Percentiles rank a stretch among this genome's conserved stretches.
These are phyloP conservation scores for Actenoides lindsayi DNA, from an alignment of 2,113 vertebrate genomes.

Conservation along the genomic window DNA sequence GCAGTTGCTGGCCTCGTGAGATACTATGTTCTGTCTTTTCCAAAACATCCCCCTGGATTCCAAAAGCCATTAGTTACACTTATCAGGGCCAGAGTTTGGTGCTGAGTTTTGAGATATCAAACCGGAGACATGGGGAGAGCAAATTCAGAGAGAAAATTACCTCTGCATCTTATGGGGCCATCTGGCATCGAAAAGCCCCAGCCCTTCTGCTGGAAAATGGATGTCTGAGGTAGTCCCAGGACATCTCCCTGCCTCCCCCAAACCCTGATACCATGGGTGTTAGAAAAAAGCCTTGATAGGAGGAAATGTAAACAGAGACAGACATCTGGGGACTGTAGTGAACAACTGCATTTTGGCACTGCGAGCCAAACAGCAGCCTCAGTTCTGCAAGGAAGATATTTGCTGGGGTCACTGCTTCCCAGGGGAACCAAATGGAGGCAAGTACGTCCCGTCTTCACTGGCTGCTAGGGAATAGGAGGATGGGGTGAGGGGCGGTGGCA, in stretches of 20 bases:
- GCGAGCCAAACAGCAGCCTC: not conserved
- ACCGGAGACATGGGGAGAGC: not conserved
- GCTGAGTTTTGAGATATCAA: constrained; percentile 1
- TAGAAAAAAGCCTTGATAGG: constrained; percentile 36
- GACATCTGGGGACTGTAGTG: constrained; percentile 27
- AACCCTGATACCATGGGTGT: not conserved
- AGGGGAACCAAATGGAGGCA: not conserved
- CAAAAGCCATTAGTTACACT: constrained; percentile 22
- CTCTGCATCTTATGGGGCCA: not conserved
- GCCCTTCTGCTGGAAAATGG: not conserved
- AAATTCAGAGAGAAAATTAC: not conserved
- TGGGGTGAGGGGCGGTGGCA: not conserved
- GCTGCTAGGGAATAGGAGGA: not conserved
- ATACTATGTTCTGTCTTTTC: not conserved
- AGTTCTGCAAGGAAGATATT: not conserved
- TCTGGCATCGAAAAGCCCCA: not conserved
- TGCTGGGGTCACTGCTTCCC: not conserved
- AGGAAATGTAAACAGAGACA: constrained; percentile 41
- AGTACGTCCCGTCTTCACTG: not conserved
- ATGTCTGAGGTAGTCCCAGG: constrained; percentile 2
- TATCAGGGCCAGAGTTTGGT: constrained; percentile 9
- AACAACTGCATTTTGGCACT: not conserved
- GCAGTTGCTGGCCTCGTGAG: not conserved
- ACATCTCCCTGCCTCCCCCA: not conserved
- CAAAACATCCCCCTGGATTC: not conserved